These are phyloP conservation scores for Dendroctonus valens DNA, from an alignment of 1,140 invertebrate species.

Conservation along the genomic window DNA sequence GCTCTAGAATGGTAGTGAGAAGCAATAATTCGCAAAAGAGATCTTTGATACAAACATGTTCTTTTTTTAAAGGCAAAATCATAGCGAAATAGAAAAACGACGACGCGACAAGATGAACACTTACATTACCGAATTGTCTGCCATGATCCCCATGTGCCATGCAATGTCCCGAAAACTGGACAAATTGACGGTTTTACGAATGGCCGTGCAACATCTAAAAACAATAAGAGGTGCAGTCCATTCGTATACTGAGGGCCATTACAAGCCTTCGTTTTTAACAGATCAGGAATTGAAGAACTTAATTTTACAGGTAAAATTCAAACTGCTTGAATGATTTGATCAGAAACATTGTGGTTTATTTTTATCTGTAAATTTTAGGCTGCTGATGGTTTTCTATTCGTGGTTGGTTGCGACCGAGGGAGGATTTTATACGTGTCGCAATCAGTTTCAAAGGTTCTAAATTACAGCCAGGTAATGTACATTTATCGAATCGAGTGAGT, in stretches of 20 bases:
- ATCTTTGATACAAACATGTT: background rate
- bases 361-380: conserved; percentile 59
- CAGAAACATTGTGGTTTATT: background rate
- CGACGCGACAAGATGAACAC: conserved; percentile 95
- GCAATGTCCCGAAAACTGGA: conserved; percentile 91
- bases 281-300: conserved; percentile 85
- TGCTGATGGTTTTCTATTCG: conserved; percentile 89
- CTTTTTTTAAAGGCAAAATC: conserved; percentile 63
- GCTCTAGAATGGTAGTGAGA: too few species aligned
- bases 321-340: background rate
- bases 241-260: conserved; percentile 77
- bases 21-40: background rate
- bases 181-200: conserved; percentile 88
- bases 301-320: conserved; percentile 57
- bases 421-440: conserved; percentile 88
- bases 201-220: conserved; percentile 92
- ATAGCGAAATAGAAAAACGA: conserved; percentile 94
- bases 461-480: conserved; percentile 73
- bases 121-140: conserved; percentile 87
- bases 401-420: conserved; percentile 89
- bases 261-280: conserved; percentile 84
- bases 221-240: conserved; percentile 73
- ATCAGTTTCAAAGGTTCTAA: conserved; percentile 80
- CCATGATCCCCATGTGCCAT: conserved; percentile 91
- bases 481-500: background rate